These are phyloP conservation scores for Melanotaenia parkinsoni DNA, from an alignment of 2,797 vertebrate genomes.

Conservation along the genomic window DNA sequence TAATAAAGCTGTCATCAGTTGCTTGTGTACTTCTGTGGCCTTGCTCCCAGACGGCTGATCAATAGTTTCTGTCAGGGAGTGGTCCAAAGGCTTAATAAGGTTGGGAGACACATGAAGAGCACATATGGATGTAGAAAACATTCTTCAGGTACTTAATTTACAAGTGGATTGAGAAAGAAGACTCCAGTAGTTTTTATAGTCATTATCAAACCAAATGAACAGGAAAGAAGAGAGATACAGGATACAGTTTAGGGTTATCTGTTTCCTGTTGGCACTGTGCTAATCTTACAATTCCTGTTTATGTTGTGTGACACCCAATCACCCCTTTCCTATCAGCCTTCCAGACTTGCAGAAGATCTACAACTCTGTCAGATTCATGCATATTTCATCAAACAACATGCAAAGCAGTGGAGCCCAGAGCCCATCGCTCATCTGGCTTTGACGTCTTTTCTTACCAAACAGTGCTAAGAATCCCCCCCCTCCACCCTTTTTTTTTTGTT, in stretches of 20 bases:
- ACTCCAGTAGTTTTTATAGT: background rate
- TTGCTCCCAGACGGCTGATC: constrained; percentile 65
- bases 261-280: constrained; percentile 4
- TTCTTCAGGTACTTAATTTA: constrained; percentile 22
- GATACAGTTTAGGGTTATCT: background rate
- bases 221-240: background rate
- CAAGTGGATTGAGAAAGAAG: background rate
- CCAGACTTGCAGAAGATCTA: constrained; percentile 35
- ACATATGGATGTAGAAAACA: constrained; percentile 20
- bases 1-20: constrained; percentile 75
- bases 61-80: constrained; percentile 65
- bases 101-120: constrained; percentile 48
- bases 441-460: constrained; percentile 66
- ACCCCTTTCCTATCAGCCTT: background rate
- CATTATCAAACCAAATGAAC: background rate
- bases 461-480: constrained; percentile 15
- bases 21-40: constrained; percentile 62
- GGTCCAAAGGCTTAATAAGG: constrained; percentile 45
- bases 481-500: background rate
- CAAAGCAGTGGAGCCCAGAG: constrained; percentile 41
- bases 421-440: constrained; percentile 54
- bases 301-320: constrained; percentile 14
- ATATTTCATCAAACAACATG: constrained; percentile 74
- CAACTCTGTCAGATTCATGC: constrained; percentile 60
- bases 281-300: constrained; percentile 29